A percentile compares a stretch with the other conserved stretches of the same genome.
These are phyloP conservation scores for Picathartes gymnocephalus DNA, from an alignment of 2,113 vertebrate species.

Conservation along the genomic window DNA sequence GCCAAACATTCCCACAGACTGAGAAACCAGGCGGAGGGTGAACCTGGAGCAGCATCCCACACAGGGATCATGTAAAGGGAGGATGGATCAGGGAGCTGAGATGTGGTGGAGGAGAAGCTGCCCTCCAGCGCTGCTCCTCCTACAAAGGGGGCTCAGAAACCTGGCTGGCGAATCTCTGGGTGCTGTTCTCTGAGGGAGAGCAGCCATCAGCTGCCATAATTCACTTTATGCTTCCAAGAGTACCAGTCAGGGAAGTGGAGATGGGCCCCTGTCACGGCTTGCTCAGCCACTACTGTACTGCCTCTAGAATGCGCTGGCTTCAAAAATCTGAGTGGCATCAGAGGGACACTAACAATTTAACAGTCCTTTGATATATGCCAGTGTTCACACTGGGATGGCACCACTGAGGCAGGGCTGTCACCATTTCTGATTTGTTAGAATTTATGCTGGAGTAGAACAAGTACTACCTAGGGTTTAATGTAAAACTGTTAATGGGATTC, in stretches of 20 bases:
- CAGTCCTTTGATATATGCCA: background rate
- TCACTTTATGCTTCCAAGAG: background rate
- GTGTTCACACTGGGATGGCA: background rate
- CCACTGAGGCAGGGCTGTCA: background rate
- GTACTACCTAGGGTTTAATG: background rate
- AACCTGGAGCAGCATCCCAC: background rate
- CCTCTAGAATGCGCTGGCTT: background rate
- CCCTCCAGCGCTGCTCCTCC: background rate
- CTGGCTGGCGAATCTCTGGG: background rate
- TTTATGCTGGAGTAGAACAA: background rate
- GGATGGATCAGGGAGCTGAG: accelerated
- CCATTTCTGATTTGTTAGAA: background rate
- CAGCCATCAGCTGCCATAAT: background rate
- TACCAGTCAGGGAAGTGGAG: background rate
- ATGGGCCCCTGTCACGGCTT: background rate
- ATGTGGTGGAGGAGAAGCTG: background rate
- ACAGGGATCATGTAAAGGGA: accelerated
- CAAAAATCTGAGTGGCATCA: background rate
- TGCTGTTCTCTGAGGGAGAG: background rate
- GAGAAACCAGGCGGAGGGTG: accelerated
- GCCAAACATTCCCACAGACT: background rate
- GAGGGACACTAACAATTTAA: background rate
- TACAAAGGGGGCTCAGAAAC: background rate
- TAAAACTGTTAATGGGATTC: background rate
- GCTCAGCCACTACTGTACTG: background rate